Evolutionary conservation across 2,113 vertebrate species (phyloP).

Genomic region (Pomatostomus ruficeps): DNA sequence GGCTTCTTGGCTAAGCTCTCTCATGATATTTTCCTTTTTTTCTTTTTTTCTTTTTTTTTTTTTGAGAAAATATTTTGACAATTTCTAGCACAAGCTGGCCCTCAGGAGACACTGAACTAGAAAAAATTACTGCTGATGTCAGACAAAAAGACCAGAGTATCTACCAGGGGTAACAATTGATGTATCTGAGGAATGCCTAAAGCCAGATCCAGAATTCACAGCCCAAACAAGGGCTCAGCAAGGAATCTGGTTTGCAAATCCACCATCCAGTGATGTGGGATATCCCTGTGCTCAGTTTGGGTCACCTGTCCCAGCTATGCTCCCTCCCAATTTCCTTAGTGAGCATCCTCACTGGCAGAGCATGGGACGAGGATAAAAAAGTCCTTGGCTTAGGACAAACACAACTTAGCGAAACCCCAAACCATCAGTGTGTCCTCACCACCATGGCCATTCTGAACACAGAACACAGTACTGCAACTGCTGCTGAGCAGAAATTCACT

Average conservation of each 20-base stretch:
- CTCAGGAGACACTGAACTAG: background rate
- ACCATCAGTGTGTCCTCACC: background rate
- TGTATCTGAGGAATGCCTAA: background rate
- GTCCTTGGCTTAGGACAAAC: background rate
- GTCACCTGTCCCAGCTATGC: background rate
- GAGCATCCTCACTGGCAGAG: background rate
- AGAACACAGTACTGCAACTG: background rate
- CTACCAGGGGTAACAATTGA: background rate
- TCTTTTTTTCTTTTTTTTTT: background rate
- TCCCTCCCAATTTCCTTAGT: background rate
- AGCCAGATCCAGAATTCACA: background rate
- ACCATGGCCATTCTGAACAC: background rate
- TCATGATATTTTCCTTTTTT: background rate
- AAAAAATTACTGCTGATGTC: background rate
- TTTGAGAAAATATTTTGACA: background rate
- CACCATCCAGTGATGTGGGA: background rate
- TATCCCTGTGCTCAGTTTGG: background rate
- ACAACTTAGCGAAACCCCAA: background rate
- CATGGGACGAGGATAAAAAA: accelerated
- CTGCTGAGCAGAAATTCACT: background rate
- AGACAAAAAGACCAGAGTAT: background rate
- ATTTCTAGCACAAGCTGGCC: background rate
- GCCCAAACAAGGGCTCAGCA: background rate
- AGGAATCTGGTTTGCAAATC: background rate
- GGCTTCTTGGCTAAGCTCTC: background rate